Base-by-base conservation (phyloP, 2,113 vertebrate species). In the Poeciliopsis retropinna region DNA sequence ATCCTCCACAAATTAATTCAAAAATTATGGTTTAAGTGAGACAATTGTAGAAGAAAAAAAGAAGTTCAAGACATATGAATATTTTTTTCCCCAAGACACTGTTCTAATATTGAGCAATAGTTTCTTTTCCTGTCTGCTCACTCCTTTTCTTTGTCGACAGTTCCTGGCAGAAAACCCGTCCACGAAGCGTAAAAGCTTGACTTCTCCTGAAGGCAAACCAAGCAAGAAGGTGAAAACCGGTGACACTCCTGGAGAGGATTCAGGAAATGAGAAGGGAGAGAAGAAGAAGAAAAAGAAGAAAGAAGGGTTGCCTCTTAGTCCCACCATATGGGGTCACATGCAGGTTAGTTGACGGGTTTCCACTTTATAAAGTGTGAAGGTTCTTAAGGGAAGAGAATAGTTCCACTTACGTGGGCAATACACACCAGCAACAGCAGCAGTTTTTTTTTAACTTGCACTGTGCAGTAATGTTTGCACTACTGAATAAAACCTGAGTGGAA, bases 121-220 rank as follows among this genome's bases (percentile, higher is more conserved):
- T 15, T 69, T 5, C 4, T 44, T 3, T n/a, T 4, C 3, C 29
- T 61, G 13, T 67, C 57, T 3, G 13, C 47, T 79, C 32, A 74
- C 19, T 12, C 5, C 34, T 65, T 73, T 1, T 82, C 1, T 81
- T 70, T 70, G 1, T 54, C 2, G 78, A 29, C 83, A 99, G 98
- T 99, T 98, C 83, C 93, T 99, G 92, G 96, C 97, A 74, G 96
- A 97, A 70, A 97, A 98, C 83, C 96, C 97, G 15, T 96, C 97
- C 3, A 19, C 89, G 0, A 99, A 99, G 85, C 96, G 97, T 57
- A 99, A 95, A 89, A 97, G 93, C 76, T 78, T 95, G 78, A 90
- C 87, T 0, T 98, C 96, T 14, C 94, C 95, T 12, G 97, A 99
- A 9, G 94, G 96, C 72, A 97, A 95, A 75, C 91, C 94, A 3